phyloP scores from a whole-genome alignment of 2,113 vertebrate species.

The Pseudorectes ferrugineus region DNA sequence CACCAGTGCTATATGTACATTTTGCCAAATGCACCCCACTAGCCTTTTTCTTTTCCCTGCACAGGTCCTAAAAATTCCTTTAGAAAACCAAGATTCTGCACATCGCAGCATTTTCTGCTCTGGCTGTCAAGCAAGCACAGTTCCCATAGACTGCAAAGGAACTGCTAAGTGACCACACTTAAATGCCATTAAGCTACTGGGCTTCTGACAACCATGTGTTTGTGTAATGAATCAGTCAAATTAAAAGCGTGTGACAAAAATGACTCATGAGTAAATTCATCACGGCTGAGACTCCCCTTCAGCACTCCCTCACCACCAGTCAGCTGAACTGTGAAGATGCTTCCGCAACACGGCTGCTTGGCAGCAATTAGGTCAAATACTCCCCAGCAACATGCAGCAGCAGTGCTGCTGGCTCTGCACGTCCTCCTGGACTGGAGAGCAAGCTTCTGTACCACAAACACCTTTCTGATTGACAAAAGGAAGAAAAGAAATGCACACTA shows the following conservation, averaged over 20 bases:
- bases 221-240: constrained; percentile 58
- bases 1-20: not conserved
- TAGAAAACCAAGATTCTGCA: constrained; percentile 13
- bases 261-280: constrained; percentile 55
- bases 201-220: constrained; percentile 58
- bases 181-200: constrained; percentile 57
- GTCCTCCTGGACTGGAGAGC: not conserved
- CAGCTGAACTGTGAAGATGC: constrained; percentile 17
- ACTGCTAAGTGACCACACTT: constrained; percentile 62
- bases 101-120: not conserved
- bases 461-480: not conserved
- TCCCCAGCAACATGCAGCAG: not conserved
- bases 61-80: not conserved
- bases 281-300: constrained; percentile 1
- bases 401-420: not conserved
- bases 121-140: constrained; percentile 2
- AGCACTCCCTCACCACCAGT: constrained; percentile 27
- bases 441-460: not conserved
- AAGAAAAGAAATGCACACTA: not conserved
- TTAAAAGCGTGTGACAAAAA: constrained; percentile 58
- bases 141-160: constrained; percentile 21
- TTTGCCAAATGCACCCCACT: not conserved
- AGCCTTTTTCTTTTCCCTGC: not conserved
- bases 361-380: constrained; percentile 8
- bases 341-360: not conserved